These are phyloP conservation scores for Galerucella calmariensis DNA, from an alignment of 2,888 invertebrate species.

Conservation along the genomic window DNA sequence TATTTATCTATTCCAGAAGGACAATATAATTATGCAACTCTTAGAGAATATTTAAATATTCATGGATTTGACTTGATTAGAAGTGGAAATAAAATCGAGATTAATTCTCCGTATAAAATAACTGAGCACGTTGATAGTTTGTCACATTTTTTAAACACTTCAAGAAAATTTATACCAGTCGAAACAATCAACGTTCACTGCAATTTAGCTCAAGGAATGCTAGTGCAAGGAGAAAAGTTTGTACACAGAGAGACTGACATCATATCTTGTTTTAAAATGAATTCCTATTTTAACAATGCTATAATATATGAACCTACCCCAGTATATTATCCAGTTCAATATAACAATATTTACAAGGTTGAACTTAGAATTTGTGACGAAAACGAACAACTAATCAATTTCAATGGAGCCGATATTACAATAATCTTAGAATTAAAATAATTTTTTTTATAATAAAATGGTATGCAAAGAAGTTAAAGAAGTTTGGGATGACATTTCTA, in stretches of 20 bases:
- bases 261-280: too few relatives aligned
- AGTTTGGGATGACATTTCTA: too few relatives aligned
- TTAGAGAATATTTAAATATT: too few relatives aligned
- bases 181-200: constrained; percentile 18
- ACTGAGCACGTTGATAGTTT: not conserved
- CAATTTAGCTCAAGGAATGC: constrained; percentile 19
- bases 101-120: too few relatives aligned
- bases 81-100: too few relatives aligned
- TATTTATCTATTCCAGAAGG: too few relatives aligned
- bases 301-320: constrained; percentile 16
- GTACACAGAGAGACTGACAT: constrained; percentile 12
- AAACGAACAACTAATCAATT: constrained; percentile 15
- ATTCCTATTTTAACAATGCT: constrained; percentile 2
- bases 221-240: constrained; percentile 9
- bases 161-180: constrained; percentile 12
- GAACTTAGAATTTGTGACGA: constrained; percentile 18
- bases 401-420: constrained; percentile 25
- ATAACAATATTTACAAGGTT: constrained; percentile 14
- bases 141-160: constrained; percentile 1
- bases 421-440: constrained; percentile 13
- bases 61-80: too few relatives aligned
- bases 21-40: too few relatives aligned
- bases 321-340: constrained; percentile 20
- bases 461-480: too few relatives aligned
- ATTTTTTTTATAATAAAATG: not conserved